Percentiles rank a stretch among this genome's conserved stretches.
Conservation (phyloP, 2,113 vertebrate species). For the Tretioscincus oriximinensis region DNA sequence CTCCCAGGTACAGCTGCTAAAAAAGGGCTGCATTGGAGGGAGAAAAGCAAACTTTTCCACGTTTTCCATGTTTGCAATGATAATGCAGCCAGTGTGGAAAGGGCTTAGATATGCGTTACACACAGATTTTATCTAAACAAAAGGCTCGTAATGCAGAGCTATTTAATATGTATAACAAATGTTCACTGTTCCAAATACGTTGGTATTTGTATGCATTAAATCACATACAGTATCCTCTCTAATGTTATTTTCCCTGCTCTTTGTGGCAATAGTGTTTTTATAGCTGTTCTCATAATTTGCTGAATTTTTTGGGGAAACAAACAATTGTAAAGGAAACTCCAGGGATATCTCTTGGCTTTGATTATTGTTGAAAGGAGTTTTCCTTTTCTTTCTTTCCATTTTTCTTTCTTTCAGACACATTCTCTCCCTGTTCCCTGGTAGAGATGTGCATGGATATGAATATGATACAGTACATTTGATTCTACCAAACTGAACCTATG, state of each 20-base stretch:
- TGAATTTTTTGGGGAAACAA: conserved; percentile 7
- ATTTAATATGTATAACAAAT: conserved; percentile 15
- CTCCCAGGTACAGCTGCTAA: too few relatives aligned
- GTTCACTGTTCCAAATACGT: neutral
- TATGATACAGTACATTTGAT: too few relatives aligned
- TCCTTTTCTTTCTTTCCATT: too few relatives aligned
- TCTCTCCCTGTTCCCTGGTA: too few relatives aligned
- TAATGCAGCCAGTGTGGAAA: too few relatives aligned
- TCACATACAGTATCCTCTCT: neutral
- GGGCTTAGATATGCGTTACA: neutral
- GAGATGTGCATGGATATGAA: too few relatives aligned
- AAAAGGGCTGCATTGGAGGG: too few relatives aligned
- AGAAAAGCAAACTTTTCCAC: too few relatives aligned
- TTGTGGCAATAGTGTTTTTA: neutral
- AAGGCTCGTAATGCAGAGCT: neutral
- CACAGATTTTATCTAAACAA: conserved; percentile 5
- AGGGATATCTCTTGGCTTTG: neutral
- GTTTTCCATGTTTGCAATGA: too few relatives aligned
- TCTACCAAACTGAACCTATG: too few relatives aligned
- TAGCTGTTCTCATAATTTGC: conserved; percentile 5
- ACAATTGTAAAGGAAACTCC: neutral
- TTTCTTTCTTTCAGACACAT: too few relatives aligned
- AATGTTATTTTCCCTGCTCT: neutral
- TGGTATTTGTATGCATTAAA: conserved; percentile 5
- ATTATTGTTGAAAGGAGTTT: rapidly evolving